Evolutionary conservation across 2,888 invertebrate genomes (phyloP).

Genomic region (Augochlorella aurata): DNA sequence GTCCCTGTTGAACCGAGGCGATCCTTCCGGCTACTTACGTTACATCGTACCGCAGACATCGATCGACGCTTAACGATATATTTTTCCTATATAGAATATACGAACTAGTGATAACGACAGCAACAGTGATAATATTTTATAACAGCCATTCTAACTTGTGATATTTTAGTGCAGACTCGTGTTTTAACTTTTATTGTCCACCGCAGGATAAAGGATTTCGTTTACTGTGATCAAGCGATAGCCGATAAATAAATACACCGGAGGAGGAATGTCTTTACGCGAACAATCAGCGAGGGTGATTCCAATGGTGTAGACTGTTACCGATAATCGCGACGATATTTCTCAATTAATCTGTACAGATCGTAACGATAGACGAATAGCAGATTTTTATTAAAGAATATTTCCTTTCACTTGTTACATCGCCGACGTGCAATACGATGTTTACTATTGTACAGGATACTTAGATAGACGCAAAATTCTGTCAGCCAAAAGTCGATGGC

Average conservation of each 20-base stretch:
- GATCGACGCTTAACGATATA: slow-evolving; percentile 32
- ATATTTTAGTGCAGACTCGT: slow-evolving; percentile 46
- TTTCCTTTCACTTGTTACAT: neutral
- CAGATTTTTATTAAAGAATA: neutral
- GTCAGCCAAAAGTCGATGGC: too few relatives aligned
- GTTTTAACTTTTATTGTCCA: slow-evolving; percentile 35
- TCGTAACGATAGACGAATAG: neutral
- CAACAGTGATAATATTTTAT: slow-evolving; percentile 54
- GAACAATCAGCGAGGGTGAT: neutral
- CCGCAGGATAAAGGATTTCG: slow-evolving; percentile 23
- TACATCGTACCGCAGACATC: slow-evolving; percentile 15
- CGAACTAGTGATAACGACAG: slow-evolving; percentile 25
- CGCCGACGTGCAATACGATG: too few relatives aligned
- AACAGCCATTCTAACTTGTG: slow-evolving; percentile 51
- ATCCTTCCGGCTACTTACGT: slow-evolving; percentile 14
- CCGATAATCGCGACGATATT: neutral
- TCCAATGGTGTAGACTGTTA: neutral
- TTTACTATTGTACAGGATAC: neutral
- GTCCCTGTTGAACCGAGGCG: neutral
- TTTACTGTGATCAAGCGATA: slow-evolving; percentile 43
- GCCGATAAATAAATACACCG: slow-evolving; percentile 3
- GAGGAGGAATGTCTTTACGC: neutral
- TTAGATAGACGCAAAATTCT: too few relatives aligned
- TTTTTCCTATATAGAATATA: slow-evolving; percentile 38
- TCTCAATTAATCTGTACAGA: neutral